phyloP scores from a whole-genome alignment of 2,113 vertebrate genomes.

The Neotragus pygmaeus region DNA sequence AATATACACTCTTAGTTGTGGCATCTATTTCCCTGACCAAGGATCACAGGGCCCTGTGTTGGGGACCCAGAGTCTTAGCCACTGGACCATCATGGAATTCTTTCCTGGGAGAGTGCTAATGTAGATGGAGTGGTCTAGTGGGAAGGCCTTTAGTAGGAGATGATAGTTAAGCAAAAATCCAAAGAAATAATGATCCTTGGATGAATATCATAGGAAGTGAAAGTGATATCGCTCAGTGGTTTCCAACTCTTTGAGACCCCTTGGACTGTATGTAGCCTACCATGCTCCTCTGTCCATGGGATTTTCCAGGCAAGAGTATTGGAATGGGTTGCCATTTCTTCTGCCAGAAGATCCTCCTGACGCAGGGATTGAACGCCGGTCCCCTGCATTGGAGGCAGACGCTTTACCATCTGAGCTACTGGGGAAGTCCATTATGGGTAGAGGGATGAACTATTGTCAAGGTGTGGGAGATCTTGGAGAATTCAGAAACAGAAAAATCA shows the following conservation, averaged over 20 bases:
- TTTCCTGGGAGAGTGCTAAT: neutral
- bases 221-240: accelerated
- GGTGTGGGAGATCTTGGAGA: neutral
- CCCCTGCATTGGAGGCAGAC: accelerated
- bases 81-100: neutral
- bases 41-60: neutral
- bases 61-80: neutral
- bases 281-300: accelerated
- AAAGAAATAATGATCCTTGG: neutral
- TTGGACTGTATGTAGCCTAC: neutral
- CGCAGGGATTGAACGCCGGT: accelerated
- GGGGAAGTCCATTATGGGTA: neutral
- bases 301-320: neutral
- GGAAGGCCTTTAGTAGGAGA: neutral
- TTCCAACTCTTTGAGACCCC: neutral
- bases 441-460: neutral
- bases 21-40: neutral
- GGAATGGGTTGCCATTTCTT: neutral
- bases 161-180: neutral
- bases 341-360: accelerated
- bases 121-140: neutral
- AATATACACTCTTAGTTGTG: neutral
- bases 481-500: neutral
- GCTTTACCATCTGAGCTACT: accelerated
- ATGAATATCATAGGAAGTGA: neutral